Conservation (phyloP, 2,888 invertebrate genomes). For the Stegophylla sp. region DNA sequence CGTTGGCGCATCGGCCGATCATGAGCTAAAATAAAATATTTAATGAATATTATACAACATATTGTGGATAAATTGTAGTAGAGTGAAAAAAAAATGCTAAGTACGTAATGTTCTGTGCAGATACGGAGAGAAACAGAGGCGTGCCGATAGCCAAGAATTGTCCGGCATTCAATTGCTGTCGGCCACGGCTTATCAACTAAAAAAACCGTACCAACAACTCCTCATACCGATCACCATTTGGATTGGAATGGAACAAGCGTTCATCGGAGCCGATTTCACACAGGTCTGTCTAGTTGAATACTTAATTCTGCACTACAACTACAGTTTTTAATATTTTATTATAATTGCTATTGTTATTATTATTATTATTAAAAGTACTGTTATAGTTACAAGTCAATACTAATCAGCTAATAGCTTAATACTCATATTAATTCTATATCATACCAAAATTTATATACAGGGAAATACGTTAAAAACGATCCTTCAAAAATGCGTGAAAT, state of each 20-base stretch:
- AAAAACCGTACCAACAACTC: conserved; percentile 88
- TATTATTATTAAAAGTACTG: too few relatives aligned
- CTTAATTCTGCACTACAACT: not conserved
- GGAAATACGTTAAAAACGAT: too few relatives aligned
- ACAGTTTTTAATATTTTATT: too few relatives aligned
- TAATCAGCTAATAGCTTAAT: too few relatives aligned
- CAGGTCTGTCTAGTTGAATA: conserved; percentile 69
- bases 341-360: not conserved
- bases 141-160: conserved; percentile 77
- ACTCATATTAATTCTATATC: too few relatives aligned
- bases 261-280: conserved; percentile 90
- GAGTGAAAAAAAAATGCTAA: not conserved
- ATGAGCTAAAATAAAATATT: too few relatives aligned
- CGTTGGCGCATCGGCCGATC: too few relatives aligned
- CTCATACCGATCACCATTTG: conserved; percentile 94
- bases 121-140: conserved; percentile 84
- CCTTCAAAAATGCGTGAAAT: too few relatives aligned
- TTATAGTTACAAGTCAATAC: too few relatives aligned
- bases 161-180: conserved; percentile 82
- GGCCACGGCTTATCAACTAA: conserved; percentile 88
- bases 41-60: too few relatives aligned
- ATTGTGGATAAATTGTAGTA: too few relatives aligned
- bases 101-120: conserved; percentile 65
- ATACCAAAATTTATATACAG: too few relatives aligned
- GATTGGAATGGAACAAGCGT: conserved; percentile 97